Evolutionary conservation across 1,140 invertebrate species (phyloP).

Genomic region (Neodiprion pinetum): DNA sequence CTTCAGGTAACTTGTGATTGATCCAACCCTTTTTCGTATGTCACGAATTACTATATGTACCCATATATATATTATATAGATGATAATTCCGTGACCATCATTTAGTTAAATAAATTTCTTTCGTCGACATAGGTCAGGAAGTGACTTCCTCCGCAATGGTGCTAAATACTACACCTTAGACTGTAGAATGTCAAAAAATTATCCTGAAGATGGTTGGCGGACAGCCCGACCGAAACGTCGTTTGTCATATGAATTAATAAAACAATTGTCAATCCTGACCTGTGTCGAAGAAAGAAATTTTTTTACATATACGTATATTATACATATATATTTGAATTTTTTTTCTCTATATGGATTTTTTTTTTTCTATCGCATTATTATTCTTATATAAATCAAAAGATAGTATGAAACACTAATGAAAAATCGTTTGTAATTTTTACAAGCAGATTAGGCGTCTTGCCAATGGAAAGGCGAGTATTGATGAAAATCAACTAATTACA

Average conservation of each 20-base stretch:
- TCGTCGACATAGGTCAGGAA: no score
- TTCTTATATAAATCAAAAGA: neutral
- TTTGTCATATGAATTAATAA: no score
- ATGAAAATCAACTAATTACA: neutral
- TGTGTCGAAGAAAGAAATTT: no score
- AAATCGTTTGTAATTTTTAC: neutral
- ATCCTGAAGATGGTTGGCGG: no score
- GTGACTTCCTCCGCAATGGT: no score
- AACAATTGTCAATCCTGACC: no score
- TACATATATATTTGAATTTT: neutral
- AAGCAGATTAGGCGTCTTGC: neutral
- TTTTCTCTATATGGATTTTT: neutral
- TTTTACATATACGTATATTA: neutral
- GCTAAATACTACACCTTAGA: no score
- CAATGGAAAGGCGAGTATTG: neutral
- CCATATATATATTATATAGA: neutral
- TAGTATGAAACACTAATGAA: neutral
- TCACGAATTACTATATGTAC: constrained; percentile 27
- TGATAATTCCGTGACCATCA: neutral
- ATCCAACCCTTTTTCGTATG: neutral
- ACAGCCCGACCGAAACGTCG: no score
- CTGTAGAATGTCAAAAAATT: no score
- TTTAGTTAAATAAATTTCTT: neutral
- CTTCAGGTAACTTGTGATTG: constrained; percentile 62
- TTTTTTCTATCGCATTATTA: neutral